Evolutionary conservation across 1,140 invertebrate species (phyloP).

Genomic region (Heliconius eleuchia): DNA sequence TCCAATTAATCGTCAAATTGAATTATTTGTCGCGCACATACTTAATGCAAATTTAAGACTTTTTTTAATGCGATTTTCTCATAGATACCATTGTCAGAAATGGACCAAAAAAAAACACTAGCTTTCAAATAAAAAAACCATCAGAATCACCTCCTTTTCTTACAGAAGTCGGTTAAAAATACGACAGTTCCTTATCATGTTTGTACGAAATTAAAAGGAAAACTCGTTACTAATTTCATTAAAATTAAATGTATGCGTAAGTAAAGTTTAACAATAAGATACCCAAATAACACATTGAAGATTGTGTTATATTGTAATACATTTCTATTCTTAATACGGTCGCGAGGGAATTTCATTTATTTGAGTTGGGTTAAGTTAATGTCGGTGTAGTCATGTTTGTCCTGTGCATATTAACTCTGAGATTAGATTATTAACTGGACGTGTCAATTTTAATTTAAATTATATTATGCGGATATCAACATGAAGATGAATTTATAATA

Average conservation of each 20-base stretch:
- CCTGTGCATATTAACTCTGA: background rate
- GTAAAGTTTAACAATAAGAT: background rate
- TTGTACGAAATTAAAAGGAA: background rate
- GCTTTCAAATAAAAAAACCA: too few relatives aligned
- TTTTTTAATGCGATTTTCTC: too few relatives aligned
- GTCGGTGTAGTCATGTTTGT: conserved; percentile 8
- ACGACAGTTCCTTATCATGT: too few relatives aligned
- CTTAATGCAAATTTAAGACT: too few relatives aligned
- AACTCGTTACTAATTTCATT: too few relatives aligned
- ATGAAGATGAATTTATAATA: background rate
- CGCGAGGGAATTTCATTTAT: conserved; percentile 5
- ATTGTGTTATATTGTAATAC: conserved; percentile 2
- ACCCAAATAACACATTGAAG: background rate
- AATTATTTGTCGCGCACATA: too few relatives aligned
- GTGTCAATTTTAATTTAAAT: conserved; percentile 3
- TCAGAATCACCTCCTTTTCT: too few relatives aligned
- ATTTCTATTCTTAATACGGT: conserved; percentile 6
- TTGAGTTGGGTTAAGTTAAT: conserved; percentile 9
- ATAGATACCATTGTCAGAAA: too few relatives aligned
- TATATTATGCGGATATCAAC: background rate
- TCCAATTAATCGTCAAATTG: too few relatives aligned
- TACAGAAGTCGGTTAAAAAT: too few relatives aligned
- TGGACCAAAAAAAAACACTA: too few relatives aligned
- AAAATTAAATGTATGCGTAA: background rate
- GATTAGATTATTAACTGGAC: background rate